Evolutionary conservation across 2,888 invertebrate species (phyloP).

Genomic region (Diachrysia chrysitis): DNA sequence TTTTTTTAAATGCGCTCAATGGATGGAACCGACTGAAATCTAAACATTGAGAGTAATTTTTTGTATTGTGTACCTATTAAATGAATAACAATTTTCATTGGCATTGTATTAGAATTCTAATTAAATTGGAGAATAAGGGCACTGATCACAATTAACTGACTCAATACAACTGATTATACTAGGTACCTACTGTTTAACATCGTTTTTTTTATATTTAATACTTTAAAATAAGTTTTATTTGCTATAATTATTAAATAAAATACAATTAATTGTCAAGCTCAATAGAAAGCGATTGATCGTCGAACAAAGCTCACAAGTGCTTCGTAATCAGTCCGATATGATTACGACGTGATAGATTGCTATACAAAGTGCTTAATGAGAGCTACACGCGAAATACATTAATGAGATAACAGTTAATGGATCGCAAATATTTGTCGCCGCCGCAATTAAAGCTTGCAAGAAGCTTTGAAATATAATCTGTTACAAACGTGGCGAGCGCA

Average conservation of each 20-base stretch:
- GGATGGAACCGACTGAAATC: too few relatives aligned
- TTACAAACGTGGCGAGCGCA: not conserved
- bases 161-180: too few relatives aligned
- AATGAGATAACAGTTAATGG: conserved; percentile 56
- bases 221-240: not conserved
- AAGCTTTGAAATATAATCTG: not conserved
- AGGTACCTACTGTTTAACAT: too few relatives aligned
- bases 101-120: too few relatives aligned
- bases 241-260: conserved; percentile 2
- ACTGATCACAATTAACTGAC: too few relatives aligned
- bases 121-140: too few relatives aligned
- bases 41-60: too few relatives aligned
- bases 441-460: conserved; percentile 29
- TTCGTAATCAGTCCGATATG: conserved; percentile 44
- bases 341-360: conserved; percentile 31
- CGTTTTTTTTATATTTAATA: too few relatives aligned
- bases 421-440: conserved; percentile 50
- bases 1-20: too few relatives aligned
- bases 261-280: conserved; percentile 35
- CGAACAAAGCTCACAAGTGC: conserved; percentile 35
- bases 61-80: too few relatives aligned
- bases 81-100: too few relatives aligned
- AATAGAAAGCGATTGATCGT: conserved; percentile 37
- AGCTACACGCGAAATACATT: conserved; percentile 56
- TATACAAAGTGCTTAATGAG: conserved; percentile 27